These are phyloP conservation scores for Malacosoma neustria DNA, from an alignment of 2,888 invertebrate species.

Conservation along the genomic window DNA sequence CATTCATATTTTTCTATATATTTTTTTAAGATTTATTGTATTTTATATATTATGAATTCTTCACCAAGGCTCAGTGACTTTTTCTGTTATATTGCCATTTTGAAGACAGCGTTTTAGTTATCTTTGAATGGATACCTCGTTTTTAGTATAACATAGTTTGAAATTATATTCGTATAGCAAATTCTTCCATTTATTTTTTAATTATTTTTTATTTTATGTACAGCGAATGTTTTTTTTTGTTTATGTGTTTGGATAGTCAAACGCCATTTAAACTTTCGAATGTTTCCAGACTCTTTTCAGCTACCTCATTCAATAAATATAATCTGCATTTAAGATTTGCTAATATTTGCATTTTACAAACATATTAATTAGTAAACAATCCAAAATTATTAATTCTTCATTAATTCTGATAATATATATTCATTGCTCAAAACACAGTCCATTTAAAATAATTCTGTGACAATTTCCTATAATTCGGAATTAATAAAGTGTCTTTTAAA, in stretches of 20 bases:
- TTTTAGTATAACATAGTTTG: conserved; percentile 14
- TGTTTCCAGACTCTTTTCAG: too few relatives aligned
- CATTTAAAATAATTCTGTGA: too few relatives aligned
- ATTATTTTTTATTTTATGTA: not conserved
- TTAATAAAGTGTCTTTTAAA: too few relatives aligned
- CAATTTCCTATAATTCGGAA: too few relatives aligned
- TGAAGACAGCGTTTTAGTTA: conserved; percentile 58
- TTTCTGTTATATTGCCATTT: conserved; percentile 42
- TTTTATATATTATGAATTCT: conserved; percentile 55
- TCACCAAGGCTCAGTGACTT: conserved; percentile 68
- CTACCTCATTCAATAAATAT: too few relatives aligned
- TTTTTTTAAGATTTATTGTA: conserved; percentile 60
- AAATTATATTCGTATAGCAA: conserved; percentile 1
- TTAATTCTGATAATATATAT: too few relatives aligned
- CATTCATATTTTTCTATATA: conserved; percentile 72
- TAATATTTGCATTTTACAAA: too few relatives aligned
- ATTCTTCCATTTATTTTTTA: not conserved
- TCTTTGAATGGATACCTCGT: conserved; percentile 39
- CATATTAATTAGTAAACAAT: too few relatives aligned
- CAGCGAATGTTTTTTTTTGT: not conserved
- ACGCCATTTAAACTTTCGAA: not conserved
- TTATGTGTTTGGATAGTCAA: not conserved
- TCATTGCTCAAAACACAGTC: too few relatives aligned
- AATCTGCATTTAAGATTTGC: too few relatives aligned
- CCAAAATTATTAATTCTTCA: too few relatives aligned